Evolutionary conservation across 37 sponge, comb jelly and placozoan genomes (phyloP), one percentile per base, ranked within the genome.

Genomic region (Lycopodina hypogea): DNA sequence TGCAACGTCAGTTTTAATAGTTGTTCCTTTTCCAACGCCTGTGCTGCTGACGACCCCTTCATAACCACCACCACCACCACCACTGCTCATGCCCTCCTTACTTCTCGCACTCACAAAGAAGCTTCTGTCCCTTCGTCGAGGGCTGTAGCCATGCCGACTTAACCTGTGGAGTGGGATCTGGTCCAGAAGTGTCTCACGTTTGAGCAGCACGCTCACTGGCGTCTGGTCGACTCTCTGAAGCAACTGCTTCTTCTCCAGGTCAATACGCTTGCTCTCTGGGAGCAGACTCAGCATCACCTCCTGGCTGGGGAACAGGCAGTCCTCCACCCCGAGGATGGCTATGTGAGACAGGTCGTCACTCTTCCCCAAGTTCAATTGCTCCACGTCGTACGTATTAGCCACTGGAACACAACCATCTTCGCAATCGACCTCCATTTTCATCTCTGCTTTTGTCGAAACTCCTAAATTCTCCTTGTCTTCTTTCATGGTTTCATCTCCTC

Each of bases 201-300:
- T 42, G 41, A 79, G 60, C 33, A 87, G 56, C 19, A 71, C 72
- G 22, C 69, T 18, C 3, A 81, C 71, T 17, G 82, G 82, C 12
- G 88, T 87, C 56, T 87, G 84, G 42, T 87, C 88, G 40, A 81
- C 56, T 18, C 81, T 33, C 58, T 79, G 75, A 37, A 78, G 35
- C 17, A 28, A 56, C 9, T 15, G 61, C 30, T 59, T 38, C 6
- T 28, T 30, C 15, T 76, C 77, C 50, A 69, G 12, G 1, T 42
- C 36, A 18, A 39, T 32, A 1, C 83, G 40, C 36, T 66, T 23
- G 8, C 29, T 68, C 39, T 84, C 59, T 0, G 77, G 61, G 55
- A 69, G 55, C 4, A 84, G 59, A 28, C 37, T 14, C 40, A 41
- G 76, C 1, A 23, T n/a, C 0, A 3, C 60, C 23, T 76, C 35